Evolutionary conservation across 2,113 vertebrate genomes (phyloP), one percentile per base, ranked within the genome.

Genomic region (Rhinopomastus cyanomelas): DNA sequence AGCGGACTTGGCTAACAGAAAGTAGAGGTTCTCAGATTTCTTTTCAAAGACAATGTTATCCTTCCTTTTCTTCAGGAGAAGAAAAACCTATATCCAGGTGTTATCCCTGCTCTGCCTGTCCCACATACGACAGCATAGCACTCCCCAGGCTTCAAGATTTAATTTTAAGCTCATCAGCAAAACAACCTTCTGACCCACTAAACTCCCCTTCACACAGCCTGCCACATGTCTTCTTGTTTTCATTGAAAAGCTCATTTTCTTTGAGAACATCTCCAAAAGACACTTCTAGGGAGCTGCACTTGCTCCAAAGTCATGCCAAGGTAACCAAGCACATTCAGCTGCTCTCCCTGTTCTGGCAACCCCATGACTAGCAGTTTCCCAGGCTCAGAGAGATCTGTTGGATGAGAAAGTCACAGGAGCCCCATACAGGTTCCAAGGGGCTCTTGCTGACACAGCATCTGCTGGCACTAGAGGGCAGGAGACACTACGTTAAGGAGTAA

Each of bases 401-500:
- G 61, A n/a, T 6, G 34, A 21, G 19, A 51, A 52, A 88, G n/a
- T 5, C 22, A 1, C 19, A 36, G 60, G 19, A 78, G 16, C 49
- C 18, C 36, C 34, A 32, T 46, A 9, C 6, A 19, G 29, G 12
- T 32, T 27, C 29, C 42, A 12, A 37, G 18, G 36, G 26, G 20
- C 32, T 81, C 39, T 16, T 78, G 86, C 90, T 95, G 92, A 85
- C 77, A 93, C 90, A 81, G 86, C 86, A 86, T 55, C 67, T 66
- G 51, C 80, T 61, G 86, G 93, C 88, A 92, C 92, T 93, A 93
- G 92, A 92, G 94, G 92, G 94, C 93, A 87, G 88, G 72, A 75
- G 11, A 26, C 62, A 16, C 65, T 68, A 5, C 6, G 7, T 15
- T 44, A 29, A 48, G 37, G 44, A 42, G 3, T 5, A 5, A 17